phyloP scores from a whole-genome alignment of 2,113 vertebrate genomes.

The Python bivittatus region DNA sequence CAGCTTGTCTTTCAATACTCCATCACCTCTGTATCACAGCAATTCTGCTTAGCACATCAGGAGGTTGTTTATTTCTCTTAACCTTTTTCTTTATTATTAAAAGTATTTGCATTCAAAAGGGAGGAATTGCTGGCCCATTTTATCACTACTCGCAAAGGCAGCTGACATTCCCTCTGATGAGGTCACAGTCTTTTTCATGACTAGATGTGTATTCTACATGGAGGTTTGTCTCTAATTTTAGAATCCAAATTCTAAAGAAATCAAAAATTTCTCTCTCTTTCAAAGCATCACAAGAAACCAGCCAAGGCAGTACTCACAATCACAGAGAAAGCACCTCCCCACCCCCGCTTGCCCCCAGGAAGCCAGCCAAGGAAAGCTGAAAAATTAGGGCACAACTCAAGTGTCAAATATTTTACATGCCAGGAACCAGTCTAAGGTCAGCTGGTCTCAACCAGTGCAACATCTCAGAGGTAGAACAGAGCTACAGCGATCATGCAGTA shows the following conservation, averaged over 20 bases:
- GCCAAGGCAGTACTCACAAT: neutral
- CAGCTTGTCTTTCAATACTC: constrained; percentile 54
- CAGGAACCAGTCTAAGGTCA: neutral
- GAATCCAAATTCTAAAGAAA: neutral
- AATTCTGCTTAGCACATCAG: constrained; percentile 50
- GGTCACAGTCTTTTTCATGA: neutral
- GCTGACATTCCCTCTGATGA: constrained; percentile 11
- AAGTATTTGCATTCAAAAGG: constrained; percentile 56
- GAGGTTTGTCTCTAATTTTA: neutral
- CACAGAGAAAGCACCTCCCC: neutral
- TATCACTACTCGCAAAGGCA: constrained; percentile 39
- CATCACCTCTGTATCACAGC: constrained; percentile 49
- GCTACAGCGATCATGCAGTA: neutral
- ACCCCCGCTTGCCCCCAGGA: neutral
- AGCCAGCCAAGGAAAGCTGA: neutral
- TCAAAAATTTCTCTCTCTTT: neutral
- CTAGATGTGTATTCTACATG: neutral
- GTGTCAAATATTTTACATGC: neutral
- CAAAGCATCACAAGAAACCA: neutral
- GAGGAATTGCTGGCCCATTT: constrained; percentile 30
- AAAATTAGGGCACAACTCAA: neutral
- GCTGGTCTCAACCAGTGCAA: neutral
- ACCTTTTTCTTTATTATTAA: neutral
- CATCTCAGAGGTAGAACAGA: neutral
- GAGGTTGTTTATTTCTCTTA: constrained; percentile 45